Evolutionary conservation across 2,113 vertebrate genomes (phyloP).

Genomic region (Amphilophus citrinellus): DNA sequence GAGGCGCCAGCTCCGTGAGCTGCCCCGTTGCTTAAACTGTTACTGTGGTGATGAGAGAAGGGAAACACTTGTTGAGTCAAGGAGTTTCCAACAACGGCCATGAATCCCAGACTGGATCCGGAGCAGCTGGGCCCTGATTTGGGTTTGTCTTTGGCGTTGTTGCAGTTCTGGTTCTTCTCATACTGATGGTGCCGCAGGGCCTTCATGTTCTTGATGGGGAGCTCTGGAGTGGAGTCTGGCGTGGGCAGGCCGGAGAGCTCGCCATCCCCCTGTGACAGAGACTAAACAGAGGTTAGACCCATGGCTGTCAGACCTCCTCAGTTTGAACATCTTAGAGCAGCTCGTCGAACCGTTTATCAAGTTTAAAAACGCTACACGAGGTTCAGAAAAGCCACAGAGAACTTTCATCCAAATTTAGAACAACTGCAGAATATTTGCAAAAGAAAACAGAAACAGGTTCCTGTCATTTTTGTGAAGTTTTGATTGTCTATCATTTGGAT

Average conservation of each 20-base stretch:
- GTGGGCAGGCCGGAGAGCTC: slow-evolving; percentile 86
- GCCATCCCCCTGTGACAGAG: slow-evolving; percentile 69
- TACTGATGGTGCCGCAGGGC: slow-evolving; percentile 68
- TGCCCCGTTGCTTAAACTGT: slow-evolving; percentile 59
- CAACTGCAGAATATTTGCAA: no score
- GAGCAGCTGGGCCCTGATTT: slow-evolving; percentile 11
- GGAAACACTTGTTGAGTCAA: slow-evolving; percentile 66
- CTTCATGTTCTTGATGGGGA: slow-evolving; percentile 83
- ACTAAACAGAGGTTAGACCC: slow-evolving; percentile 20
- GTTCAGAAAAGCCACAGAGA: background rate
- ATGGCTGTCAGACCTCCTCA: background rate
- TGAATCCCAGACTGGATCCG: slow-evolving; percentile 28
- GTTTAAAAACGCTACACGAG: background rate
- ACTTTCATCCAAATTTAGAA: no score
- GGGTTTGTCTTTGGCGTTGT: slow-evolving; percentile 60
- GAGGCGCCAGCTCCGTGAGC: slow-evolving; percentile 40
- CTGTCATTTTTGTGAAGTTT: no score
- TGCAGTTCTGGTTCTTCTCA: slow-evolving; percentile 84
- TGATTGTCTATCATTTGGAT: no score
- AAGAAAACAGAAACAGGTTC: no score
- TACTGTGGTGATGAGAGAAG: slow-evolving; percentile 59
- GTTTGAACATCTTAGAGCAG: background rate
- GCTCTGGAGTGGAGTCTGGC: slow-evolving; percentile 84
- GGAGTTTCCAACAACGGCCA: slow-evolving; percentile 39
- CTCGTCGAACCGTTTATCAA: background rate